Evolutionary conservation across 2,888 invertebrate genomes (phyloP).

Genomic region (Stenodera caucasica): DNA sequence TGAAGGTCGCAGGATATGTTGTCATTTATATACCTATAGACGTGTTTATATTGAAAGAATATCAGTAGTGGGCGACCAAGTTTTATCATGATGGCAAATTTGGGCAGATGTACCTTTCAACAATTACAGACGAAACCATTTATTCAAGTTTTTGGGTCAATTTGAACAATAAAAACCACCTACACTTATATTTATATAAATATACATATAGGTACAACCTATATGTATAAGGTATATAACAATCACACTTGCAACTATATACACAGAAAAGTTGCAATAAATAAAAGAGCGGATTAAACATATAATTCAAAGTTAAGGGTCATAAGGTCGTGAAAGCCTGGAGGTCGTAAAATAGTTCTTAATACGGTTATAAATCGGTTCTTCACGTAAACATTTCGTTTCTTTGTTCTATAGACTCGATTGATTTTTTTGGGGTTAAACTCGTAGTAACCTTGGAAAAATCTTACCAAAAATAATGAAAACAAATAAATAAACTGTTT

Average conservation of each 20-base stretch:
- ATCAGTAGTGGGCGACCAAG: neutral
- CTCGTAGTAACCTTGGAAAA: neutral
- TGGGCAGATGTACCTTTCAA: slow-evolving; percentile 25
- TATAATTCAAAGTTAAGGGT: slow-evolving; percentile 38
- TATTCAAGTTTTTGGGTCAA: slow-evolving; percentile 39
- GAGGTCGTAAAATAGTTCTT: slow-evolving; percentile 35
- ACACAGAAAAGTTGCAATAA: slow-evolving; percentile 27
- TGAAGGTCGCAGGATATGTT: neutral
- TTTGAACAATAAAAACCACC: slow-evolving; percentile 40
- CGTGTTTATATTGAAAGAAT: neutral
- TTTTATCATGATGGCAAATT: slow-evolving; percentile 12
- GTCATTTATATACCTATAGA: too few species aligned
- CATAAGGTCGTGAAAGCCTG: slow-evolving; percentile 34
- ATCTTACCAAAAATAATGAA: neutral
- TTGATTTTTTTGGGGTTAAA: neutral
- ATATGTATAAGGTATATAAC: neutral
- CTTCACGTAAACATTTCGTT: slow-evolving; percentile 29
- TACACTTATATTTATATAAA: slow-evolving; percentile 21
- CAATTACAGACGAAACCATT: slow-evolving; percentile 27
- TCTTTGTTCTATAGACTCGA: slow-evolving; percentile 23
- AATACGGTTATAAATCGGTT: slow-evolving; percentile 37
- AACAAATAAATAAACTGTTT: neutral
- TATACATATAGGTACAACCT: neutral
- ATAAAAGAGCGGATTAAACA: slow-evolving; percentile 39
- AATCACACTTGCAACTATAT: neutral